These are phyloP conservation scores for Drosophila fungiperda DNA, from an alignment of 2,888 invertebrate species.

Conservation along the genomic window DNA sequence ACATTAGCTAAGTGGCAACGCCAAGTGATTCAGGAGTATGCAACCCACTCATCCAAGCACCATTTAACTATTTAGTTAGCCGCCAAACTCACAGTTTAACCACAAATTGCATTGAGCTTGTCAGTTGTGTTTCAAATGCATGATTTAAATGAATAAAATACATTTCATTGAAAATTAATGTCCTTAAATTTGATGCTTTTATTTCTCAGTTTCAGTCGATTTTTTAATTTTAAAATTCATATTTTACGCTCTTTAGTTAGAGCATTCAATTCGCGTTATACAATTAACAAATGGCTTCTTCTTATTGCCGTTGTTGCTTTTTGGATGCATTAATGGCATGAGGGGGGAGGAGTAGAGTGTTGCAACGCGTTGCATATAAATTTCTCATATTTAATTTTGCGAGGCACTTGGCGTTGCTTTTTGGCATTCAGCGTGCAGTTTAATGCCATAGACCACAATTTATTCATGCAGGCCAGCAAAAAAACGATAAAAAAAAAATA, in stretches of 20 bases:
- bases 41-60: conserved; percentile 19
- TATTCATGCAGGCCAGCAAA: conserved; percentile 47
- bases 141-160: background rate
- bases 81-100: background rate
- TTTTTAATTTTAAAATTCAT: background rate
- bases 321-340: conserved; percentile 71
- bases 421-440: conserved; percentile 58
- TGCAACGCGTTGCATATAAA: conserved; percentile 70
- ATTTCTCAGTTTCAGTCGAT: background rate
- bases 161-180: background rate
- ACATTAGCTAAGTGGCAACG: conserved; percentile 32
- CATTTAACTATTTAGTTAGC: conserved; percentile 14
- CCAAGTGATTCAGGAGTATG: conserved; percentile 14
- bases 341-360: background rate
- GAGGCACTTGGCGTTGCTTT: conserved; percentile 65
- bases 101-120: background rate
- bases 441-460: conserved; percentile 62
- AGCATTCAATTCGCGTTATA: conserved; percentile 25
- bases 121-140: background rate
- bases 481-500: background rate
- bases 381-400: conserved; percentile 77
- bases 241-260: conserved; percentile 6
- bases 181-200: background rate
- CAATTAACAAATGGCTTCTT: conserved; percentile 7
- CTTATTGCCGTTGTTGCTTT: conserved; percentile 30